Conservation (phyloP, 2,888 invertebrate genomes). For the Sphinx pinastri region DNA sequence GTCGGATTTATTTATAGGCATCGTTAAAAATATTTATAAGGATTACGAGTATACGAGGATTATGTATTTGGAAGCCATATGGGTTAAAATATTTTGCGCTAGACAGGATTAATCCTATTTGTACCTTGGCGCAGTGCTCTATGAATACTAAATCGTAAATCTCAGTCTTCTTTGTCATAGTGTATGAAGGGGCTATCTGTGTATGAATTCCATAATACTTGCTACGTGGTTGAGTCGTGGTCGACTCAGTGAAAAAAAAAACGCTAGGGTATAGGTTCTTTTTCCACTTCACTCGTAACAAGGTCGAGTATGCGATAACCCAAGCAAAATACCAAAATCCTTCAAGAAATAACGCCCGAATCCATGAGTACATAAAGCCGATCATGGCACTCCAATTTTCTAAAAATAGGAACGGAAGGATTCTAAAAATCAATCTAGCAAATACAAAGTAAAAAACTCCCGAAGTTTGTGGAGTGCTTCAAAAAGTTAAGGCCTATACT, state of each 20-base stretch:
- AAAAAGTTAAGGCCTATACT: constrained; percentile 10
- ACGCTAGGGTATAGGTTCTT: too few relatives aligned
- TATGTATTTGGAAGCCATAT: neutral
- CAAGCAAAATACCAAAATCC: neutral
- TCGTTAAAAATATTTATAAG: too few relatives aligned
- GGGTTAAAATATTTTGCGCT: neutral
- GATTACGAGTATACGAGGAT: neutral
- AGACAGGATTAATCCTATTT: neutral
- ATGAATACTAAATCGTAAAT: neutral
- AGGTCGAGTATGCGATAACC: too few relatives aligned
- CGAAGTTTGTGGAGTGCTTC: constrained; percentile 12
- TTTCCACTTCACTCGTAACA: too few relatives aligned
- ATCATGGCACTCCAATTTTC: neutral
- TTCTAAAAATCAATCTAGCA: neutral
- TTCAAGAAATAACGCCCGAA: neutral
- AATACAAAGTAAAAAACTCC: neutral
- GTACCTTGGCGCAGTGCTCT: neutral
- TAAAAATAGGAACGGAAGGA: neutral
- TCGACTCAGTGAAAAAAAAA: too few relatives aligned
- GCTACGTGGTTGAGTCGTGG: too few relatives aligned
- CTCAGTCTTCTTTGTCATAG: too few relatives aligned
- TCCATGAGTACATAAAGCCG: neutral
- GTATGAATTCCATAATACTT: too few relatives aligned
- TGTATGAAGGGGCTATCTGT: too few relatives aligned
- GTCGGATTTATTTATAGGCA: too few relatives aligned